These are phyloP conservation scores for Crypturellus tataupa DNA, from an alignment of 2,797 vertebrate genomes.

Conservation along the genomic window DNA sequence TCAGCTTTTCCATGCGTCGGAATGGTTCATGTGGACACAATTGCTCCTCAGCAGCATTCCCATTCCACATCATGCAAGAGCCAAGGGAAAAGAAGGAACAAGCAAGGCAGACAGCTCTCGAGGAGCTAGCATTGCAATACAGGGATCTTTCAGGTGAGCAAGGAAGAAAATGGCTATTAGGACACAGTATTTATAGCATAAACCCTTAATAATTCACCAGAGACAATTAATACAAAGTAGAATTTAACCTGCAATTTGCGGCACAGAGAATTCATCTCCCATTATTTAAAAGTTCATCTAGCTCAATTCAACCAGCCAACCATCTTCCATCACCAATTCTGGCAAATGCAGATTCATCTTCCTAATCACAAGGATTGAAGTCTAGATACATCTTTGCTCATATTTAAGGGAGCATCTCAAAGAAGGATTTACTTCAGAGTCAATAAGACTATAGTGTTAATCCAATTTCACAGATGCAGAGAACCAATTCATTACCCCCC, in stretches of 20 bases:
- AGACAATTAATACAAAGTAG: slow-evolving; percentile 6
- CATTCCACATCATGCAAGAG: background rate
- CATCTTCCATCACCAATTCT: background rate
- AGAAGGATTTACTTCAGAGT: background rate
- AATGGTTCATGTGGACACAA: background rate
- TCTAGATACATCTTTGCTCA: background rate
- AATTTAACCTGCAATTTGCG: background rate
- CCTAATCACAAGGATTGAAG: background rate
- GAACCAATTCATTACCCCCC: background rate
- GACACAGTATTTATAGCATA: background rate
- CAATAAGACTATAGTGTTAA: slow-evolving; percentile 23
- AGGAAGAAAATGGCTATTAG: background rate
- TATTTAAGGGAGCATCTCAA: slow-evolving; percentile 12
- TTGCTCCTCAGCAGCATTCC: background rate
- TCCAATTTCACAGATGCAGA: slow-evolving; percentile 11
- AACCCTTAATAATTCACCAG: background rate
- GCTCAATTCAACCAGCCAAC: background rate
- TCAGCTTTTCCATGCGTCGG: background rate
- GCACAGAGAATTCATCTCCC: background rate
- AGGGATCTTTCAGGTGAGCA: slow-evolving; percentile 21
- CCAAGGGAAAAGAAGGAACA: background rate
- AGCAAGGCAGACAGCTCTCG: background rate
- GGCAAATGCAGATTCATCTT: background rate
- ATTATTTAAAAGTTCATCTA: slow-evolving; percentile 10
- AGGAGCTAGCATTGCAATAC: slow-evolving; percentile 10